Evolutionary conservation across 2,888 invertebrate genomes (phyloP).

Genomic region (Drosophila stalkeri): DNA sequence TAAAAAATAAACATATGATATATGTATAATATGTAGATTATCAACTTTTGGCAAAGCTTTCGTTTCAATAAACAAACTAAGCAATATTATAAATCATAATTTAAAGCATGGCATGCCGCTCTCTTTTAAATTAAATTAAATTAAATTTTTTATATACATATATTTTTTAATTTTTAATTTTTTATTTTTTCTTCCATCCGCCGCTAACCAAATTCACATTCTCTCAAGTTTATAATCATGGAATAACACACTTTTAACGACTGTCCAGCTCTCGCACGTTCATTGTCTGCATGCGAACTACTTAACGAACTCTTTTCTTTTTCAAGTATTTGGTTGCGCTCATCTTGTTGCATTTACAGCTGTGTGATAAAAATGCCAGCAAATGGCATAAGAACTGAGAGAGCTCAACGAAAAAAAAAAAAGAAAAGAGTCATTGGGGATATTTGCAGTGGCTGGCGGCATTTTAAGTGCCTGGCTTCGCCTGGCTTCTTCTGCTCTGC

Average conservation of each 20-base stretch:
- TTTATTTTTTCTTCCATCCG: background rate
- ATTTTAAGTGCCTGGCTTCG: conserved; percentile 25
- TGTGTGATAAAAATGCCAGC: conserved; percentile 18
- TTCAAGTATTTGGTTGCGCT: background rate
- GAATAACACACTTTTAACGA: background rate
- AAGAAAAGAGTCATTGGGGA: conserved; percentile 40
- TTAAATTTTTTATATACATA: too few species aligned
- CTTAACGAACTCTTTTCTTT: background rate
- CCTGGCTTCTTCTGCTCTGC: background rate
- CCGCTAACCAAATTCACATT: background rate
- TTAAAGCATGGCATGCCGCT: too few species aligned
- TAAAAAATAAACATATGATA: too few species aligned
- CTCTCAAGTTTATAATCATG: background rate
- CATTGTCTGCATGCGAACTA: background rate
- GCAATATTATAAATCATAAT: too few species aligned
- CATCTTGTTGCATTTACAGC: conserved; percentile 12
- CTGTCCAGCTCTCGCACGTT: background rate
- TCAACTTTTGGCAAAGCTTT: too few species aligned
- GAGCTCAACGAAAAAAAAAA: conserved; percentile 13
- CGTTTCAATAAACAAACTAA: too few species aligned
- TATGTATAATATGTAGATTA: too few species aligned
- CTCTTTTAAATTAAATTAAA: too few species aligned
- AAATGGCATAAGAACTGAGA: background rate
- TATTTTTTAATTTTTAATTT: too few species aligned
- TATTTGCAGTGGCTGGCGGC: conserved; percentile 28